Base-by-base conservation (phyloP, 2,113 vertebrate genomes). In the Silurus glanis region DNA sequence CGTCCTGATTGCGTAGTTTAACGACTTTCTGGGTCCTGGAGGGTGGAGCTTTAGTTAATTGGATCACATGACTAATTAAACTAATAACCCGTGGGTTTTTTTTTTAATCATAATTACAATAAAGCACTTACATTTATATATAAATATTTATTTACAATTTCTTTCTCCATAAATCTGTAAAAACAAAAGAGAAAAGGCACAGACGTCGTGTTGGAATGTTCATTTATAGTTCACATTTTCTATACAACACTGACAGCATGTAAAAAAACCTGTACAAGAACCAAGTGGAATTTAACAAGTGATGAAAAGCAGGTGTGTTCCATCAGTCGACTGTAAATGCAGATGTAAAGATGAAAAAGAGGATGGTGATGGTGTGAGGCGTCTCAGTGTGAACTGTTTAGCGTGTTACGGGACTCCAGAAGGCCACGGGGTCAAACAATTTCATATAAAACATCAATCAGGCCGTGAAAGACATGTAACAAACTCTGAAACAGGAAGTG, bases 181-280 rank as follows among this genome's bases (percentile, higher is more conserved):
- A 55, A 37, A 74, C 16, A 83, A 81, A 17, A 61, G 37, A 62
- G 67, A 83, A 66, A 47, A 62, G 16, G 45, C 47, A 82, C 53
- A 82, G 78, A 71, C 75, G 14, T 49, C 58, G 59, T 45, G 21
- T 25, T 9, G 59, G 16, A 64, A 74, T 13, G 71, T 78, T 88
- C 76, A 55, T 49, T 74, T 89, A 61, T 87, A 83, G 85, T 82
- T 64, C 83, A 85, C 72, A 79, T 14, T 72, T 56, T 83, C 64
- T 58, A 59, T 83, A 89, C 81, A 84, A 72, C 82, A 84, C 71
- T 16, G 72, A 78, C 47, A 56, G 67, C 67, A 69, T 25, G 76
- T 89, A 86, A 81, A 90, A 75, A 88, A 90, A 87, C 28, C 85
- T 87, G 89, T 87, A 87, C 87, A 90, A 23, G 45, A 51, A 71